Percentiles rank a stretch among this genome's conserved stretches.
Evolutionary conservation across 2,113 vertebrate species (phyloP).

Genomic region (Andinoacara biseriatus): DNA sequence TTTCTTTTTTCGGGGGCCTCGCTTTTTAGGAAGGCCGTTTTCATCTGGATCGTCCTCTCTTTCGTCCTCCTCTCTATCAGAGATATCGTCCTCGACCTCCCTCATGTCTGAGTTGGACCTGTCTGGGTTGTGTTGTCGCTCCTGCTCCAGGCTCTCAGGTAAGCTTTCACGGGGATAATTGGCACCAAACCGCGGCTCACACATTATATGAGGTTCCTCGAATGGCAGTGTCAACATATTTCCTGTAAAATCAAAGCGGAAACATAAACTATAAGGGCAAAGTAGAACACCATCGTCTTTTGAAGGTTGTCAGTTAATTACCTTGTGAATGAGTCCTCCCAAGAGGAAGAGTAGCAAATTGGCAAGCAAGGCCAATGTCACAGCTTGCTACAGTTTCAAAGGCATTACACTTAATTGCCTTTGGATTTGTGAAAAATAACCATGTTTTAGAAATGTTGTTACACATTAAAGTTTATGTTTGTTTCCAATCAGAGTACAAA

Average conservation of each 20-base stretch:
- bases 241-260: constrained; percentile 82
- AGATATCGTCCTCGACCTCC: constrained; percentile 86
- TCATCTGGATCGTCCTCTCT: constrained; percentile 90
- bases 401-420: constrained; percentile 38
- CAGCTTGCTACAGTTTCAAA: constrained; percentile 42
- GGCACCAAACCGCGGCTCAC: constrained; percentile 92
- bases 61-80: constrained; percentile 90
- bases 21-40: constrained; percentile 86
- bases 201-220: constrained; percentile 94
- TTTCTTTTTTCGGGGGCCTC: constrained; percentile 94
- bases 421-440: constrained; percentile 19
- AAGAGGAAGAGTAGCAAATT: constrained; percentile 48
- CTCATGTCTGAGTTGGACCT: constrained; percentile 84
- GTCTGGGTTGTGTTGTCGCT: constrained; percentile 78
- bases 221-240: constrained; percentile 98
- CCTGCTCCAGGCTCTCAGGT: constrained; percentile 87
- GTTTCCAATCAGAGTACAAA: background rate
- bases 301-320: constrained; percentile 68
- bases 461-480: background rate
- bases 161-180: constrained; percentile 90
- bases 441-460: background rate
- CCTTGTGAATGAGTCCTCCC: constrained; percentile 49
- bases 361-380: constrained; percentile 58
- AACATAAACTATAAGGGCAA: constrained; percentile 27
- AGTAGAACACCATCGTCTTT: constrained; percentile 3